These are phyloP conservation scores for Perithous albicinctus DNA, from an alignment of 2,888 invertebrate species.

Conservation along the genomic window DNA sequence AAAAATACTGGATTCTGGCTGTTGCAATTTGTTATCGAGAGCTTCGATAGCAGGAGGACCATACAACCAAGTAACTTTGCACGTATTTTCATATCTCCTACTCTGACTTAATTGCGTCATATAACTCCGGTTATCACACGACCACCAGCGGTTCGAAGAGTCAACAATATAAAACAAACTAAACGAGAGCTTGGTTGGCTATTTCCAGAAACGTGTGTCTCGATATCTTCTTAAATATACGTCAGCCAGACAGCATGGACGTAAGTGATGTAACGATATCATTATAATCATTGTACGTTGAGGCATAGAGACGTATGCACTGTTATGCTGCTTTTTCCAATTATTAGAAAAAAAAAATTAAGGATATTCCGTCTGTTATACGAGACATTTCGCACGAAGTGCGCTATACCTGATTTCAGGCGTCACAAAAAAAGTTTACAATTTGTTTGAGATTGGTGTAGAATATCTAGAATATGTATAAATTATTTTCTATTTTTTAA, in stretches of 20 bases:
- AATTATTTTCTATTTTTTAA: no score
- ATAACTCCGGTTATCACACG: slow-evolving; percentile 54
- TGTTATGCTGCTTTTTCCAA: no score
- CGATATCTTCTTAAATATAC: slow-evolving; percentile 4
- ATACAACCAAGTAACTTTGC: slow-evolving; percentile 35
- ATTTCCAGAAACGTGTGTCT: neutral
- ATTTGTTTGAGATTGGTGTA: no score
- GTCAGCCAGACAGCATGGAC: neutral
- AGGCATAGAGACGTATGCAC: no score
- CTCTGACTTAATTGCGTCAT: slow-evolving; percentile 39
- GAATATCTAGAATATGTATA: no score
- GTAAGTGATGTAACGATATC: neutral
- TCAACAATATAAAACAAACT: slow-evolving; percentile 46
- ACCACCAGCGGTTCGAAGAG: slow-evolving; percentile 61
- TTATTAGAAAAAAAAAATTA: no score
- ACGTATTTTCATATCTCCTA: neutral
- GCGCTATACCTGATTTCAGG: no score
- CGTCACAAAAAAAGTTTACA: no score
- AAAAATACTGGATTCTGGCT: slow-evolving; percentile 7
- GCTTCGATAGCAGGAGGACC: slow-evolving; percentile 32
- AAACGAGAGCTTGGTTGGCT: slow-evolving; percentile 2
- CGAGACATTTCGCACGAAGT: no score
- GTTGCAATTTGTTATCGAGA: slow-evolving; percentile 60
- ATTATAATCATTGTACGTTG: no score
- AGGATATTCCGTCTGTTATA: no score